Evolutionary conservation across 2,797 vertebrate genomes (phyloP).

Genomic region (Oryzias sinensis): DNA sequence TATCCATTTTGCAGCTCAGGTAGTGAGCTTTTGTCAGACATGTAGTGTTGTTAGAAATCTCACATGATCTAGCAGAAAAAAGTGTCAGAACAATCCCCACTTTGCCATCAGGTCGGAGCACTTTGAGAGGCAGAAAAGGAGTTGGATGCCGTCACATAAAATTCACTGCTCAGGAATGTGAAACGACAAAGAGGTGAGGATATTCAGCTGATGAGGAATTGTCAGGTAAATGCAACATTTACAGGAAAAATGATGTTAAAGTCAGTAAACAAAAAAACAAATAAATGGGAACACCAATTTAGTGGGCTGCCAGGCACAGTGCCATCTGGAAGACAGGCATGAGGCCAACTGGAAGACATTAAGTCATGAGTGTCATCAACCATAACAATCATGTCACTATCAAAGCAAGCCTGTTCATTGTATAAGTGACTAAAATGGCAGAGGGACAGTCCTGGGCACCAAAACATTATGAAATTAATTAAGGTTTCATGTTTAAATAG

Average conservation of each 20-base stretch:
- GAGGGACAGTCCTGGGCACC: conserved; percentile 31
- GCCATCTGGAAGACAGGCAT: conserved; percentile 76
- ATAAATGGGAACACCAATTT: conserved; percentile 52
- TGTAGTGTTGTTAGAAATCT: conserved; percentile 14
- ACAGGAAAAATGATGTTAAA: conserved; percentile 58
- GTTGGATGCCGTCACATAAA: conserved; percentile 42
- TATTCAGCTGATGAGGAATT: conserved; percentile 43
- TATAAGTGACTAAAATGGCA: conserved; percentile 50
- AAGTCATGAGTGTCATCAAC: conserved; percentile 76
- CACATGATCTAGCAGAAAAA: conserved; percentile 14
- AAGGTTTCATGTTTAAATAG: conserved; percentile 25
- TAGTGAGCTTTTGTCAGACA: conserved; percentile 40
- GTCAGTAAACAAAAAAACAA: conserved; percentile 68
- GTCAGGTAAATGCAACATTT: conserved; percentile 39
- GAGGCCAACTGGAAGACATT: conserved; percentile 76
- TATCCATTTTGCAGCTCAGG: conserved; percentile 44
- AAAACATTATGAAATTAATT: conserved; percentile 34
- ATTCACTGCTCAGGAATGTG: conserved; percentile 38
- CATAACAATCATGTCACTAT: conserved; percentile 75
- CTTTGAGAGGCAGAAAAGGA: conserved; percentile 14
- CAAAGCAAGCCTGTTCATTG: conserved; percentile 58
- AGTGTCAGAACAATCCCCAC: conserved; percentile 16
- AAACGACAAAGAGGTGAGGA: conserved; percentile 12
- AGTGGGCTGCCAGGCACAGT: conserved; percentile 63
- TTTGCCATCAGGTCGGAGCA: conserved; percentile 14